These are phyloP conservation scores for Synergus umbraculus DNA, from an alignment of 2,888 invertebrate genomes.

Conservation along the genomic window DNA sequence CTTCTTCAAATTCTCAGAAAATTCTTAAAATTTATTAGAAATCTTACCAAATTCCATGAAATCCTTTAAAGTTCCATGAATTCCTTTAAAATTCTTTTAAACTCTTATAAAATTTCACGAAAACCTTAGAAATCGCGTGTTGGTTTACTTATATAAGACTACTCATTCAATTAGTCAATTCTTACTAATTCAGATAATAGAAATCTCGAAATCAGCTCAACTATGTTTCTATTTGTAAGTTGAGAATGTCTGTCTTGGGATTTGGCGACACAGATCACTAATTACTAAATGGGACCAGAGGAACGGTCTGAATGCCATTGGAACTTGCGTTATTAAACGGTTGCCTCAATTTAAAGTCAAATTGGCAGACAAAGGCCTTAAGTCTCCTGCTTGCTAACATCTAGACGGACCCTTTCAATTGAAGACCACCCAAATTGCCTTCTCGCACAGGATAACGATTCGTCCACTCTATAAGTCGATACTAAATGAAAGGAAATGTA, in stretches of 20 bases:
- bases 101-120: too few species aligned
- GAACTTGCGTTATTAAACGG: constrained; percentile 61
- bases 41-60: too few species aligned
- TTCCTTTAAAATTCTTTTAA: too few species aligned
- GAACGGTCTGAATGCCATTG: constrained; percentile 45
- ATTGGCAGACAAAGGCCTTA: constrained; percentile 73
- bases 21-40: too few species aligned
- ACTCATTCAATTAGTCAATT: not conserved
- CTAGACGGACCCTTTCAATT: constrained; percentile 69
- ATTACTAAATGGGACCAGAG: constrained; percentile 53
- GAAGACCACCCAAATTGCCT: constrained; percentile 72
- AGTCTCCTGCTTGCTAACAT: constrained; percentile 73
- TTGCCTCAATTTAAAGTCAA: constrained; percentile 69
- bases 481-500: constrained; percentile 29
- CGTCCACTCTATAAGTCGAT: constrained; percentile 48
- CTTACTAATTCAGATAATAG: not conserved
- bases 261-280: constrained; percentile 47
- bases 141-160: too few species aligned
- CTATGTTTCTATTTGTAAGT: not conserved
- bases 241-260: constrained; percentile 42
- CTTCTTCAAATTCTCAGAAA: too few species aligned
- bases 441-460: constrained; percentile 54
- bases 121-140: too few species aligned
- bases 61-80: too few species aligned
- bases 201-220: not conserved